Percentiles rank a stretch among this genome's conserved stretches.
Evolutionary conservation across 1,140 invertebrate genomes (phyloP).

Genomic region (Drosophila burlai): DNA sequence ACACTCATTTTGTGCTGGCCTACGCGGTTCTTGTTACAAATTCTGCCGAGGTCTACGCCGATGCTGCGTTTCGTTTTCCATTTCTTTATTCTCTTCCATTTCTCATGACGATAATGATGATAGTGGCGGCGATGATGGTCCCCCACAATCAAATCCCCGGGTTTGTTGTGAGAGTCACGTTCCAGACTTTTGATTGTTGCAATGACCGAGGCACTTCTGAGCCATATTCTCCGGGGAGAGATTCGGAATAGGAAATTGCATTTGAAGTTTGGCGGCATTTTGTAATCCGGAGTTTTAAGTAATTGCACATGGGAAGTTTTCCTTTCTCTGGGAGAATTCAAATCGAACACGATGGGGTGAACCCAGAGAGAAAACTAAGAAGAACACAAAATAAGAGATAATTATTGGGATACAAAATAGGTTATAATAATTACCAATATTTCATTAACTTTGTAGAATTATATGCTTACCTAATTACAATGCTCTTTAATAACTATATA

Average conservation of each 20-base stretch:
- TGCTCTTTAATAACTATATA: conserved; percentile 5
- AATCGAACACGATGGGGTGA: not conserved
- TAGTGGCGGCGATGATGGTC: conserved; percentile 26
- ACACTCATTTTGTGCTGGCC: conserved; percentile 63
- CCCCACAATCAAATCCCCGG: conserved; percentile 57
- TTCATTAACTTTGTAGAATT: not conserved
- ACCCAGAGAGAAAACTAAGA: no score
- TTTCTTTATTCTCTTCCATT: conserved; percentile 22
- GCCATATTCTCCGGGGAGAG: conserved; percentile 14
- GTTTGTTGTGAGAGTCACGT: conserved; percentile 75
- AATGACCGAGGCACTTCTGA: conserved; percentile 38
- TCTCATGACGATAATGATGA: conserved; percentile 19
- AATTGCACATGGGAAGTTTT: conserved; percentile 1
- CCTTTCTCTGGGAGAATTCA: conserved; percentile 9
- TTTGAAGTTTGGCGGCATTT: conserved; percentile 48
- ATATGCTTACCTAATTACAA: not conserved
- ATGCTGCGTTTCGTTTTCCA: conserved; percentile 57
- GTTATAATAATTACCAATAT: conserved; percentile 1
- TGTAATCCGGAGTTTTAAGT: conserved; percentile 2
- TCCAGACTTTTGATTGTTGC: conserved; percentile 52
- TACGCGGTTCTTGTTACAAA: conserved; percentile 62
- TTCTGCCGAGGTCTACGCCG: conserved; percentile 52
- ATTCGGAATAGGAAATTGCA: conserved; percentile 37
- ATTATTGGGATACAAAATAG: not conserved
- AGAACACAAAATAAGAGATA: not conserved